Evolutionary conservation across 2,888 invertebrate genomes (phyloP).

Genomic region (Catocala nupta): DNA sequence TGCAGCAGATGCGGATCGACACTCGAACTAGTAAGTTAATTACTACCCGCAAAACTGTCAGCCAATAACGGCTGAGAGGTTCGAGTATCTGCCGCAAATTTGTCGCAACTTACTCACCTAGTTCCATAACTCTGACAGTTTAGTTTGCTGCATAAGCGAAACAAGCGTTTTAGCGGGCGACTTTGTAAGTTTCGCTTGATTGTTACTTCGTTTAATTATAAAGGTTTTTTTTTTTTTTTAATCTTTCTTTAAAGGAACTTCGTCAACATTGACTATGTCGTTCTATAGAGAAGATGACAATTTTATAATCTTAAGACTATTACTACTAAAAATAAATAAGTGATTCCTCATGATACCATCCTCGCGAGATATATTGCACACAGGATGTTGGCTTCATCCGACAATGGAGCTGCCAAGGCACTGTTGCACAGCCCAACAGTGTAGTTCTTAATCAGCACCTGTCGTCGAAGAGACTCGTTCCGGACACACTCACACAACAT

Average conservation of each 20-base stretch:
- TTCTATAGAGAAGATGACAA: no score
- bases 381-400: no score
- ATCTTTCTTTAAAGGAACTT: no score
- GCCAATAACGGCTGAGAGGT: neutral
- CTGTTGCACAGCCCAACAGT: no score
- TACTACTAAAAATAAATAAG: neutral
- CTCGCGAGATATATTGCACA: no score
- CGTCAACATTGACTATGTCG: no score
- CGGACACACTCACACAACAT: no score
- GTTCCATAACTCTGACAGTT: conserved; percentile 18
- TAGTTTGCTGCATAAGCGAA: conserved; percentile 6
- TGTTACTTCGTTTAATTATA: neutral
- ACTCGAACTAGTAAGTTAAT: conserved; percentile 32
- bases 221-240: neutral
- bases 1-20: conserved; percentile 43
- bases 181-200: conserved; percentile 3
- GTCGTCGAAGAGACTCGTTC: no score
- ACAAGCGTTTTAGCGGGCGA: neutral
- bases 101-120: conserved; percentile 10
- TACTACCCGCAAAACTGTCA: conserved; percentile 15
- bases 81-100: conserved; percentile 12
- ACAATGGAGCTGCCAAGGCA: no score
- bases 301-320: no score
- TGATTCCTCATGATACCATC: no score
- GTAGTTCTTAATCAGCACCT: no score